Base-by-base conservation (phyloP, 2,888 invertebrate genomes). In the Bellardia bayeri region DNA sequence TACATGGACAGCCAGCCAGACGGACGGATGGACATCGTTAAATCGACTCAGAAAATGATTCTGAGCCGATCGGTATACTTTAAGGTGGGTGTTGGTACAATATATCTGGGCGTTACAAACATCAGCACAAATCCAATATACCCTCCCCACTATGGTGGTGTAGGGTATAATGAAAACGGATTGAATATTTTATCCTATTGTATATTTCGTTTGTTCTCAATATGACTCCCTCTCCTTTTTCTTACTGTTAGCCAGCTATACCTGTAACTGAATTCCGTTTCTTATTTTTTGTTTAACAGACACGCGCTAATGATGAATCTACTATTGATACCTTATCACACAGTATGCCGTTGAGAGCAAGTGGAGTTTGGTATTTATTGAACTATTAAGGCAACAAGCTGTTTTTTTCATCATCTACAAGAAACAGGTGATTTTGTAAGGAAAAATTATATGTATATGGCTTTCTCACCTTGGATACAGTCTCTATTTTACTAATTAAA, bases 321-420 rank as follows among this genome's bases (percentile, higher is more conserved):
- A 37, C 63, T 63, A 75, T 75, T 75, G 76, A 76, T 76, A 66
- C 14, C 37, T 75, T 75, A 75, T 51, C 64, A 37, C 33, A 64
- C 40, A 64, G 37, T 63, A 42, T 2, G 14, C 11, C 6, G 13
- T 61, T 8, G 33, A 49, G 33, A 40, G 23, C 2, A 40, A 72
- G 40, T 54, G 40, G 23, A 54, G 16, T 64, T 40, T 64, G 49
- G 33, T 40, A 66, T 51, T 64, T 51, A 63, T 64, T 63, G 49
- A 63, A 64, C 49, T 76, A 64, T 66, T 64, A 51, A 14, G 54
- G 51, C 49, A 37, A 51, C 76, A 76, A 76, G 64, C 54, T 76
- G 64, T 40, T 64, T 76, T 74, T 64, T 76, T 40, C 42, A 9
- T 14, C 16, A 13, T 45, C 45, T 45, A n/a, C 6, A 33, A 30